These are phyloP conservation scores for Brachionichthys hirsutus DNA, from an alignment of 2,113 vertebrate genomes.

Conservation along the genomic window DNA sequence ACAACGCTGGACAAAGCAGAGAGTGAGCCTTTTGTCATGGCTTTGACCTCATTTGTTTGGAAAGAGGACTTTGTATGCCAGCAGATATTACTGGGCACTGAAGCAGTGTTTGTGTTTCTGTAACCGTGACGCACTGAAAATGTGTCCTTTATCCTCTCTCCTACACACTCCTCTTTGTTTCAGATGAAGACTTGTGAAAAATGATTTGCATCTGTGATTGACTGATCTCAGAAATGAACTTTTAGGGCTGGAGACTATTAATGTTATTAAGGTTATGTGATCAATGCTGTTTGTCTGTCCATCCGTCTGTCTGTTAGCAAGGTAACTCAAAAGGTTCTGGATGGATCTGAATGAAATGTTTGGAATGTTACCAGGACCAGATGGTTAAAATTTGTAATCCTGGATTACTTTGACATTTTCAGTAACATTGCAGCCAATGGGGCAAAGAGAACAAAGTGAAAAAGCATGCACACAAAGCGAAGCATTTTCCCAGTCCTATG, in stretches of 20 bases:
- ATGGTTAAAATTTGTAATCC: no score
- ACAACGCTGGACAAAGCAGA: conserved; percentile 63
- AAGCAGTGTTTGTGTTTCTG: conserved; percentile 8
- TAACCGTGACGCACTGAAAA: conserved; percentile 17
- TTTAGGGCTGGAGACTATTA: neutral
- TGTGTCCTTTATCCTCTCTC: conserved; percentile 18
- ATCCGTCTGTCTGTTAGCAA: no score
- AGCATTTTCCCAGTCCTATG: no score
- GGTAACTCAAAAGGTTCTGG: no score
- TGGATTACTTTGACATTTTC: no score
- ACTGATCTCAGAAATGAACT: conserved; percentile 4
- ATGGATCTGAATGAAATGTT: no score
- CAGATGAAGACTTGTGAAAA: conserved; percentile 39
- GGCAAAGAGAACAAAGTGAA: no score
- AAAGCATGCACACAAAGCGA: no score
- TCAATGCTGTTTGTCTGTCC: no score
- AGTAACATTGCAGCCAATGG: no score
- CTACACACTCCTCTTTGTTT: conserved; percentile 22
- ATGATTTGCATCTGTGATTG: conserved; percentile 34
- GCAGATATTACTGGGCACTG: conserved; percentile 10
- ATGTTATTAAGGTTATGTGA: no score
- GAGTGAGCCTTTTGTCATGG: conserved; percentile 50
- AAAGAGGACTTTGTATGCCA: conserved; percentile 2
- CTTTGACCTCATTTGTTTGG: conserved; percentile 32
- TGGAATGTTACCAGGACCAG: no score